phyloP scores from a whole-genome alignment of 2,113 vertebrate genomes.

The Sus scrofa region DNA sequence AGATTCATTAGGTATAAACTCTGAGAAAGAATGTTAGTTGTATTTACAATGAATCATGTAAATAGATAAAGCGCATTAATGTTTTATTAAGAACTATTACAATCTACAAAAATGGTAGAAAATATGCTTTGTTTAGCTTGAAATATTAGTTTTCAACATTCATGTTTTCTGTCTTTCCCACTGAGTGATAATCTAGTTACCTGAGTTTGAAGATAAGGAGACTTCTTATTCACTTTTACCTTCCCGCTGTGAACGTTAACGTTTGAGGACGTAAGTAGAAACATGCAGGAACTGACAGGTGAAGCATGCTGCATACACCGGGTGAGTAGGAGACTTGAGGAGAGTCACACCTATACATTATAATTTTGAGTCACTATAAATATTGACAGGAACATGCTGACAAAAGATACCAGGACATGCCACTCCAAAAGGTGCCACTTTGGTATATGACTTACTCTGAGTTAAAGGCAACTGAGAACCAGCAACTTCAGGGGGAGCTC shows the following conservation, averaged over 20 bases:
- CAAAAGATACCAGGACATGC: not conserved
- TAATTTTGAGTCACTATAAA: conserved; percentile 4
- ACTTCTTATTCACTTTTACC: not conserved
- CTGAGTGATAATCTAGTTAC: not conserved
- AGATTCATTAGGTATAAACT: conserved; percentile 10
- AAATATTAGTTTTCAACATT: conserved; percentile 28
- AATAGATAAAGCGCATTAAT: conserved; percentile 44
- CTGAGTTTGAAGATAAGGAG: not conserved
- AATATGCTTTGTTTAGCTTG: not conserved
- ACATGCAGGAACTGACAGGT: not conserved
- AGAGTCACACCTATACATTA: not conserved
- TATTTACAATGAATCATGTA: conserved; percentile 54
- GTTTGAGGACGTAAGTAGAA: not conserved
- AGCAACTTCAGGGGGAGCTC: not conserved
- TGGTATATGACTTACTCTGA: not conserved
- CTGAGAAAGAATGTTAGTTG: conserved; percentile 30
- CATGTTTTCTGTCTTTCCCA: not conserved
- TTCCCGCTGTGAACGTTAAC: not conserved
- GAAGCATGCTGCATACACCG: not conserved
- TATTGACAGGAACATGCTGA: not conserved
- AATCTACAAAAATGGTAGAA: conserved; percentile 36
- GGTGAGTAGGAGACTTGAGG: not conserved
- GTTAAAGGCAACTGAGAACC: not conserved
- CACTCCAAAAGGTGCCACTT: not conserved
- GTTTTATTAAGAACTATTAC: conserved; percentile 49